Percentiles rank a stretch among this genome's conserved stretches.
Conservation (phyloP, 1,140 invertebrate genomes). For the Prorops nasuta region DNA sequence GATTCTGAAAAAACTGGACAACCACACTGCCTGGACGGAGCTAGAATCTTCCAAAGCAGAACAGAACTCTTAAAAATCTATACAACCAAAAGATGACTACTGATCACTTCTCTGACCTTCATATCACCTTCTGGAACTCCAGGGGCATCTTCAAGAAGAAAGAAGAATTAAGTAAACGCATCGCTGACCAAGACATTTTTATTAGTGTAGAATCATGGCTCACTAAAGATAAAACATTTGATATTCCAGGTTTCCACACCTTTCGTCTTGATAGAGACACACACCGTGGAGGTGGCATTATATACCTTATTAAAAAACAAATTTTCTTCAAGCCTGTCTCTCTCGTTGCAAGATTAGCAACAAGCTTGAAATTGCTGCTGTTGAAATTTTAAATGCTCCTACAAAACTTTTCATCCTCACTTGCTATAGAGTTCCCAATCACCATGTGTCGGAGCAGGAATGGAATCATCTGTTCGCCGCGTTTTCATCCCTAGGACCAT, state of each 20-base stretch:
- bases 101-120: too few relatives aligned
- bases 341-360: background rate
- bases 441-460: background rate
- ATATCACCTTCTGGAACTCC: background rate
- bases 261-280: background rate
- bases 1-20: too few relatives aligned
- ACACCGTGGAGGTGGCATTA: background rate
- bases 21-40: too few relatives aligned
- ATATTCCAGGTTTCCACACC: background rate
- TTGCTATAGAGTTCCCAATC: background rate
- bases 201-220: constrained; percentile 1
- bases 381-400: background rate
- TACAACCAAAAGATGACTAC: too few relatives aligned
- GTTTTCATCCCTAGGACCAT: background rate
- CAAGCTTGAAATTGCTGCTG: background rate
- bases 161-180: background rate
- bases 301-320: background rate
- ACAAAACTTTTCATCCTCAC: background rate
- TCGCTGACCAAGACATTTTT: background rate
- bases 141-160: background rate
- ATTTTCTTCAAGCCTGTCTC: background rate
- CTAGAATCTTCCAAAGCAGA: too few relatives aligned
- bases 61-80: too few relatives aligned
- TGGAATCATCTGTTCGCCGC: background rate
- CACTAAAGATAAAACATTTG: background rate